phyloP scores from a whole-genome alignment of 2,113 vertebrate genomes.

The Nothoprocta perdicaria region DNA sequence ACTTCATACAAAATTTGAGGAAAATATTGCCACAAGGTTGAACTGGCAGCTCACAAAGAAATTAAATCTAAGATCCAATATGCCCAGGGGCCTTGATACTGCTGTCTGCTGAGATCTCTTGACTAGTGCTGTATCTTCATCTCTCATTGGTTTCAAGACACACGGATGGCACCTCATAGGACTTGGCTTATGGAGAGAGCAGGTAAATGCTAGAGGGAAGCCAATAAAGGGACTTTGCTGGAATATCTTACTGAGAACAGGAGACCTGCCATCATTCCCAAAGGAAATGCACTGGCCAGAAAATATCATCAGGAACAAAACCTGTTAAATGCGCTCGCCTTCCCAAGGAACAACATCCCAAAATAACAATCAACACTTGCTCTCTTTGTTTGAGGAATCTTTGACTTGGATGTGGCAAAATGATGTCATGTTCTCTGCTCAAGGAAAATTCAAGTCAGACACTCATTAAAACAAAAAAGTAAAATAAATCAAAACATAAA shows the following conservation, averaged over 20 bases:
- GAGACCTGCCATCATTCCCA: accelerated
- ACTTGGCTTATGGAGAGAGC: neutral
- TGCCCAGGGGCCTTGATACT: neutral
- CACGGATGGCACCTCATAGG: neutral
- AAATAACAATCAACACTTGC: neutral
- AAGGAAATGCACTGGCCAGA: neutral
- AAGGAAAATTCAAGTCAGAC: neutral
- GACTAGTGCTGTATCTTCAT: neutral
- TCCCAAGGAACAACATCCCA: neutral
- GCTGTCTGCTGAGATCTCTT: neutral
- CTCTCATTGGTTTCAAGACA: neutral
- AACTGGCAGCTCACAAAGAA: neutral
- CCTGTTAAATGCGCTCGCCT: neutral
- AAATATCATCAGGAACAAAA: neutral
- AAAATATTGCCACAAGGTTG: neutral
- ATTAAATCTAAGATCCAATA: neutral
- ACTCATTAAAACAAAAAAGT: neutral
- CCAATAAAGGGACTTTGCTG: neutral
- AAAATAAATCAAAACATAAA: neutral
- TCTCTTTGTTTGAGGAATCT: neutral
- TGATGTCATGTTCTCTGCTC: accelerated
- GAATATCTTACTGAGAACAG: neutral
- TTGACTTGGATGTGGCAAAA: neutral
- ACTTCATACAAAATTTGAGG: neutral
- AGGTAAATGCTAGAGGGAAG: neutral